These are phyloP conservation scores for Spodoptera frugiperda DNA, from an alignment of 1,140 invertebrate species.

Conservation along the genomic window DNA sequence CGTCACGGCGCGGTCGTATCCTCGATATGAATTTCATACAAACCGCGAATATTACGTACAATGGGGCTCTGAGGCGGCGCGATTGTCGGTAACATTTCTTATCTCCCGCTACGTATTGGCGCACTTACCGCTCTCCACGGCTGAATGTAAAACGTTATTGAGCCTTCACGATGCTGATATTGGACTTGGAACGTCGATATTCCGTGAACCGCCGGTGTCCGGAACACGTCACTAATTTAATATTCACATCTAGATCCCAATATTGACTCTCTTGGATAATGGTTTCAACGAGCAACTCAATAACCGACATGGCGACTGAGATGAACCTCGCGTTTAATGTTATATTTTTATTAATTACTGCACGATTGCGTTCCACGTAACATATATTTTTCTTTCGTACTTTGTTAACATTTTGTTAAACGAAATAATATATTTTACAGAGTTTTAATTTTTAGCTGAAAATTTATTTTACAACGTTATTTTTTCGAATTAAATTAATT, in stretches of 20 bases:
- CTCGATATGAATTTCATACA: conserved; percentile 59
- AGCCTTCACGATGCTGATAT: conserved; percentile 58
- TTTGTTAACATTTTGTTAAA: too few species aligned
- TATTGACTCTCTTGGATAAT: conserved; percentile 44
- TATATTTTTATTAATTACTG: conserved; percentile 20
- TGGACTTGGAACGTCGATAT: conserved; percentile 59
- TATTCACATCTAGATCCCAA: conserved; percentile 54
- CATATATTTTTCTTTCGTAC: too few species aligned
- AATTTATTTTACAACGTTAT: too few species aligned
- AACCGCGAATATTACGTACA: conserved; percentile 58
- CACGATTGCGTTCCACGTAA: too few species aligned
- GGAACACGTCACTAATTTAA: conserved; percentile 52
- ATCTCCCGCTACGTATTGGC: conserved; percentile 60
- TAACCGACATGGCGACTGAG: conserved; percentile 13
- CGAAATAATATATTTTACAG: background rate
- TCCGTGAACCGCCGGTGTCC: conserved; percentile 44
- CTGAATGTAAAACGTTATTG: conserved; percentile 62
- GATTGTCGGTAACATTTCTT: conserved; percentile 64
- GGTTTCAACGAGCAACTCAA: conserved; percentile 28
- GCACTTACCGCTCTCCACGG: conserved; percentile 57
- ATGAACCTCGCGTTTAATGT: conserved; percentile 14
- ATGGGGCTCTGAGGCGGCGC: conserved; percentile 51
- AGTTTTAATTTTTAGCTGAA: background rate
- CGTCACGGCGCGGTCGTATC: conserved; percentile 38
- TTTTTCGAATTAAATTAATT: too few species aligned